A percentile compares a stretch with the other conserved stretches of the same genome.
Conservation (phyloP, 2,888 invertebrate species). For the Hartigia nigra region DNA sequence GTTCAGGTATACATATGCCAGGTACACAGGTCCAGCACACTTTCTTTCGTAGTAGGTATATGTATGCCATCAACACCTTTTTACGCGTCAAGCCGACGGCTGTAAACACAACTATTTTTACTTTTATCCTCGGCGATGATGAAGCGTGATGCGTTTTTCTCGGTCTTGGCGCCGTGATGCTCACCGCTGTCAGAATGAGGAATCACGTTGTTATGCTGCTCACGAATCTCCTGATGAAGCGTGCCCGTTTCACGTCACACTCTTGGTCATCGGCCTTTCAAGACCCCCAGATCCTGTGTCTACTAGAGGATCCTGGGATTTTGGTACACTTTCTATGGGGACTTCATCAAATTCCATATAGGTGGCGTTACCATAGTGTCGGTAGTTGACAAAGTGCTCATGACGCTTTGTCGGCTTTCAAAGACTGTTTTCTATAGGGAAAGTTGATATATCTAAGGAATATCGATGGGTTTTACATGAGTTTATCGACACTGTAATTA, state of each 20-base stretch:
- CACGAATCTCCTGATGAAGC: slow-evolving; percentile 23
- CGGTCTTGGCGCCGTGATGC: slow-evolving; percentile 17
- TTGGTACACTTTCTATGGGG: background rate
- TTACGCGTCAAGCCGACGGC: slow-evolving; percentile 36
- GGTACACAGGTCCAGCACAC: background rate
- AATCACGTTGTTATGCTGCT: slow-evolving; percentile 25
- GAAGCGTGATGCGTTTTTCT: slow-evolving; percentile 22
- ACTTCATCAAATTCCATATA: background rate
- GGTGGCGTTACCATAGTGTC: background rate
- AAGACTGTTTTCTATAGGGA: background rate
- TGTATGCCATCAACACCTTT: slow-evolving; percentile 37
- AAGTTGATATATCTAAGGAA: background rate
- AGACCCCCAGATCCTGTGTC: background rate
- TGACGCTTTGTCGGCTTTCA: background rate
- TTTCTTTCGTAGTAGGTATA: background rate
- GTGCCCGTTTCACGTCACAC: slow-evolving; percentile 8
- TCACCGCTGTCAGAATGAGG: slow-evolving; percentile 20
- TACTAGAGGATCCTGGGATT: background rate
- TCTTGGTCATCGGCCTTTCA: slow-evolving; percentile 20
- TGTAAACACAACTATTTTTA: slow-evolving; percentile 37
- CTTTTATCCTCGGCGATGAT: slow-evolving; percentile 6
- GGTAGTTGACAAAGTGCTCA: background rate
- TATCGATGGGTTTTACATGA: background rate
- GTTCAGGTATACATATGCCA: background rate
- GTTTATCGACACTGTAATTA: background rate